Evolutionary conservation across 2,113 vertebrate genomes (phyloP).

Genomic region (Eulacestoma nigropectus): DNA sequence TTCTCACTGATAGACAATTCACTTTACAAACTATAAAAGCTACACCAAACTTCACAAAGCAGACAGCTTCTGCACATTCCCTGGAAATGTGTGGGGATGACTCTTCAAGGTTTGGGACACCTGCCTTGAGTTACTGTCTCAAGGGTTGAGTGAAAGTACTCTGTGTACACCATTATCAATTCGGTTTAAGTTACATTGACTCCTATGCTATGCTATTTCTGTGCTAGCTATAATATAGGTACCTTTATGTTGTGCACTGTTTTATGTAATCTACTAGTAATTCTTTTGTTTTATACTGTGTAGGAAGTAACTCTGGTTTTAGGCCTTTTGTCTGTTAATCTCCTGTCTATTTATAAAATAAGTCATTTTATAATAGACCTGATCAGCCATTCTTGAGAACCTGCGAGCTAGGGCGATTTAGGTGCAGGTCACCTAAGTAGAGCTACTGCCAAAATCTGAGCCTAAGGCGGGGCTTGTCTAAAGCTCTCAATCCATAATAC

Average conservation of each 20-base stretch:
- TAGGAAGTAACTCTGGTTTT: background rate
- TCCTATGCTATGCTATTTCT: background rate
- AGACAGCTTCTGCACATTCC: background rate
- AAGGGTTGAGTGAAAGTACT: background rate
- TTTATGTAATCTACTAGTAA: background rate
- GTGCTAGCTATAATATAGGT: background rate
- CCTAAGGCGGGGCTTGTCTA: background rate
- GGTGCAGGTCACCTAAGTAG: background rate
- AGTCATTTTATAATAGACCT: background rate
- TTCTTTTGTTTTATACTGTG: background rate
- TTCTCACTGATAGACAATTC: background rate
- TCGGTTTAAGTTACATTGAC: fast-evolving
- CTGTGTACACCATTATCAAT: background rate
- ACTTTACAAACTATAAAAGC: background rate
- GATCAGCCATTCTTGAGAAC: background rate
- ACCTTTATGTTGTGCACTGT: background rate
- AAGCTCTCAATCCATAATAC: background rate
- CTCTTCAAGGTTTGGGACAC: background rate
- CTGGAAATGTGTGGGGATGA: background rate
- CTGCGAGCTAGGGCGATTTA: fast-evolving
- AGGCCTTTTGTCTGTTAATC: background rate
- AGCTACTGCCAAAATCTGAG: background rate
- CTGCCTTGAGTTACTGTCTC: background rate
- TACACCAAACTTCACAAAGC: background rate
- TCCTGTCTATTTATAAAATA: background rate